A percentile compares a stretch with the other conserved stretches of the same genome.
These are phyloP conservation scores for Automeris io DNA, from an alignment of 2,888 invertebrate genomes.

Conservation along the genomic window DNA sequence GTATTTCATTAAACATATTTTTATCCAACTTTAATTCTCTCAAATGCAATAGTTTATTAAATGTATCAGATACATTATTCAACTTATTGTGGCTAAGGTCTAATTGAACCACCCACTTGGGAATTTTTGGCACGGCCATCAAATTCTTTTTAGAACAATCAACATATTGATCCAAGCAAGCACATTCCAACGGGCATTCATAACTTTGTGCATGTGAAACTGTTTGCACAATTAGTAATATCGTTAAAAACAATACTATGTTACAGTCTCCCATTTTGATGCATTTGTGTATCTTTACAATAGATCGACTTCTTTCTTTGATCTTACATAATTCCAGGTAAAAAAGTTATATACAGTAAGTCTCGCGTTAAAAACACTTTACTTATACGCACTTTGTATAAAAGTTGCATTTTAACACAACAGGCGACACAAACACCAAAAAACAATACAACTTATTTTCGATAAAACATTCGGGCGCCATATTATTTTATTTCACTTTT, in stretches of 20 bases:
- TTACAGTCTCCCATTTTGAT: conserved; percentile 70
- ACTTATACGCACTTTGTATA: conserved; percentile 35
- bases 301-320: conserved; percentile 46
- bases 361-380: conserved; percentile 31
- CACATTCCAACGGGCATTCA: conserved; percentile 82
- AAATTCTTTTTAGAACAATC: conserved; percentile 86
- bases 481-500: conserved; percentile 38
- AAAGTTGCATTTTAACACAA: conserved; percentile 44
- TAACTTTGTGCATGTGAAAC: conserved; percentile 50
- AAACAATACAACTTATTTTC: conserved; percentile 53
- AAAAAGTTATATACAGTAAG: conserved; percentile 28
- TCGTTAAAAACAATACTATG: conserved; percentile 59
- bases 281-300: conserved; percentile 57
- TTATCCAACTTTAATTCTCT: conserved; percentile 72
- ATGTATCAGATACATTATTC: conserved; percentile 49
- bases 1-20: conserved; percentile 75
- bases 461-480: conserved; percentile 53
- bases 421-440: conserved; percentile 26
- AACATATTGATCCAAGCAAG: conserved; percentile 83
- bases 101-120: conserved; percentile 86
- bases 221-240: conserved; percentile 43
- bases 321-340: conserved; percentile 61
- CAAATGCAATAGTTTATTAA: conserved; percentile 48
- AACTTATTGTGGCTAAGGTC: conserved; percentile 76
- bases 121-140: conserved; percentile 83